A percentile compares a stretch with the other conserved stretches of the same genome.
Evolutionary conservation across 1,140 invertebrate species (phyloP).

Genomic region (Monomorium pharaonis): DNA sequence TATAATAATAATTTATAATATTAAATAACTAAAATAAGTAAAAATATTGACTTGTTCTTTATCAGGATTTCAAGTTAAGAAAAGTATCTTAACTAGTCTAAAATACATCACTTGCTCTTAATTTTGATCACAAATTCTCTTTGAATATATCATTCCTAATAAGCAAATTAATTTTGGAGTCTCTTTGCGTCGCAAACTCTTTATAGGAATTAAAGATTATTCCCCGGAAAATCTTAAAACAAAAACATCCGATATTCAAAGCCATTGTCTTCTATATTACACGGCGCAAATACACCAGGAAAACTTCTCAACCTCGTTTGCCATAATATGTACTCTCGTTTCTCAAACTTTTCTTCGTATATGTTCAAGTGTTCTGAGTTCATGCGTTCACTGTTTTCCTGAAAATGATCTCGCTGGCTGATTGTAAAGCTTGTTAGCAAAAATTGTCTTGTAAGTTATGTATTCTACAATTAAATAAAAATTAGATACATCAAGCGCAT

Average conservation of each 20-base stretch:
- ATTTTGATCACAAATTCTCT: not conserved
- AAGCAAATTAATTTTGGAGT: not conserved
- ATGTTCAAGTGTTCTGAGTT: constrained; percentile 23
- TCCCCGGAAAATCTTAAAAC: constrained; percentile 8
- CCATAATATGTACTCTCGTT: constrained; percentile 52
- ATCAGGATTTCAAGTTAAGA: not conserved
- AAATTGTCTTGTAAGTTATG: constrained; percentile 20
- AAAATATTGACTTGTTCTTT: not conserved
- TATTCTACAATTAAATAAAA: not conserved
- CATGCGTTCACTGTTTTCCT: not conserved
- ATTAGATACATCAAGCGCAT: not conserved
- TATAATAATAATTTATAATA: not conserved
- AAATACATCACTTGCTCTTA: not conserved
- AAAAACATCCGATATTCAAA: not conserved
- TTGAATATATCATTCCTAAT: not conserved
- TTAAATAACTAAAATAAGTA: not conserved
- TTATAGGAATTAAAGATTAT: constrained; percentile 44
- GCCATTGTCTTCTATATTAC: constrained; percentile 50
- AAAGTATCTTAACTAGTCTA: not conserved
- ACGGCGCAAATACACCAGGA: constrained; percentile 34
- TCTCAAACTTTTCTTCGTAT: constrained; percentile 44
- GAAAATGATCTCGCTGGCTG: constrained; percentile 9
- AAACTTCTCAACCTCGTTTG: constrained; percentile 31
- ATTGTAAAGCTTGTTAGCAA: constrained; percentile 39
- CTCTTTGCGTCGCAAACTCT: not conserved